Evolutionary conservation across 2,797 vertebrate species (phyloP).

Genomic region (Chanos chanos): DNA sequence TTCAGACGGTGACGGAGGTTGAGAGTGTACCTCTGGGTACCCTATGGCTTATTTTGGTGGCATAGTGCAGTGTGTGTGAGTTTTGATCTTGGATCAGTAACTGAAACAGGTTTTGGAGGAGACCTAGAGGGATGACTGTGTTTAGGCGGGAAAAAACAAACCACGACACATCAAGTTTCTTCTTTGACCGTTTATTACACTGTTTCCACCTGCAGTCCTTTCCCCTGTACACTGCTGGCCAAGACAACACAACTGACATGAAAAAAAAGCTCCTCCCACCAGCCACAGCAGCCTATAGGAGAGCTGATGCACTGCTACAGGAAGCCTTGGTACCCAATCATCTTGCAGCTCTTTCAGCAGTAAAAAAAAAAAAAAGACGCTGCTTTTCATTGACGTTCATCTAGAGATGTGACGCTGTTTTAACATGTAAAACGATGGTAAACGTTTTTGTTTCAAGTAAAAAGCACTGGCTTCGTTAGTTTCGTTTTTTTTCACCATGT

Average conservation of each 20-base stretch:
- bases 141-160: not conserved
- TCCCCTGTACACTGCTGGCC: conserved; percentile 34
- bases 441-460: conserved; percentile 67
- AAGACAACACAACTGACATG: conserved; percentile 50
- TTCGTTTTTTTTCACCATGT: conserved; percentile 19
- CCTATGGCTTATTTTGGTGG: no score
- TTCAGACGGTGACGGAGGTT: no score
- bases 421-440: conserved; percentile 50
- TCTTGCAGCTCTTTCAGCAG: conserved; percentile 52
- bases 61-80: no score
- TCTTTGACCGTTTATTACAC: conserved; percentile 66
- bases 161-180: conserved; percentile 21
- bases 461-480: conserved; percentile 51
- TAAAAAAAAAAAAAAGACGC: conserved; percentile 48
- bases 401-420: conserved; percentile 48
- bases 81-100: no score
- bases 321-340: conserved; percentile 57
- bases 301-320: conserved; percentile 46
- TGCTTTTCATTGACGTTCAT: conserved; percentile 42
- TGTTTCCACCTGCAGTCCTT: conserved; percentile 46
- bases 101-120: no score
- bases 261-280: conserved; percentile 46
- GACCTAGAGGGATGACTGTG: no score
- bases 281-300: conserved; percentile 31
- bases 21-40: no score